phyloP scores from a whole-genome alignment of 2,797 vertebrate species.

The Sebastes steindachneri region DNA sequence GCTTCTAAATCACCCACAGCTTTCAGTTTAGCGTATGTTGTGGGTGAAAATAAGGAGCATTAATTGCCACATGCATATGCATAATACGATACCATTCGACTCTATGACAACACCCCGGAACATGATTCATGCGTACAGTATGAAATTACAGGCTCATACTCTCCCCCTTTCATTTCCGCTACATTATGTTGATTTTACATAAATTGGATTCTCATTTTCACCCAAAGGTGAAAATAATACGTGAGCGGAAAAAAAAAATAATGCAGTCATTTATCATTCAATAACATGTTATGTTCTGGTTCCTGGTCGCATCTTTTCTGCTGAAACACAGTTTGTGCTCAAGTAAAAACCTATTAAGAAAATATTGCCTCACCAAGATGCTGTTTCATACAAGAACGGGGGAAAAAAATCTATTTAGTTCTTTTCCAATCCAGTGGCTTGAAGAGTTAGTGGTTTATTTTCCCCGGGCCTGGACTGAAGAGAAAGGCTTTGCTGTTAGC shows the following conservation, averaged over 20 bases:
- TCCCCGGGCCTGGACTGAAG: slow-evolving; percentile 45
- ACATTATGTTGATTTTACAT: slow-evolving; percentile 63
- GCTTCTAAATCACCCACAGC: slow-evolving; percentile 25
- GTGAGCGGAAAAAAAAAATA: slow-evolving; percentile 23
- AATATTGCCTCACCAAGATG: slow-evolving; percentile 68
- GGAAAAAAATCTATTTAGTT: slow-evolving; percentile 70
- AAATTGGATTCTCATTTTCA: slow-evolving; percentile 58
- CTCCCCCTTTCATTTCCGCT: slow-evolving; percentile 44
- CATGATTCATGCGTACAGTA: slow-evolving; percentile 47
- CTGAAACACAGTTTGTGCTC: slow-evolving; percentile 70
- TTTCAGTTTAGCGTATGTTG: slow-evolving; percentile 13
- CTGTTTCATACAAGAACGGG: slow-evolving; percentile 60
- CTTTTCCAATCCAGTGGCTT: slow-evolving; percentile 78
- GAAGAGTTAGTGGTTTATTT: slow-evolving; percentile 69
- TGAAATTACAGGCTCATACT: slow-evolving; percentile 46
- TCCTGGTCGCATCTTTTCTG: slow-evolving; percentile 70
- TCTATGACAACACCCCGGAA: slow-evolving; percentile 20
- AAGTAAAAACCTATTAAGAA: slow-evolving; percentile 77
- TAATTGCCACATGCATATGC: slow-evolving; percentile 34
- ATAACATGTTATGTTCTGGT: slow-evolving; percentile 69
- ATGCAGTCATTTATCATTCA: slow-evolving; percentile 73
- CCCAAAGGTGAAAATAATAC: slow-evolving; percentile 60
- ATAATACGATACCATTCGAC: slow-evolving; percentile 38
- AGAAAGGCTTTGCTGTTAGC: slow-evolving; percentile 64
- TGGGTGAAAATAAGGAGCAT: slow-evolving; percentile 23